Conservation (phyloP, 2,888 invertebrate genomes). For the Hedya salicella region DNA sequence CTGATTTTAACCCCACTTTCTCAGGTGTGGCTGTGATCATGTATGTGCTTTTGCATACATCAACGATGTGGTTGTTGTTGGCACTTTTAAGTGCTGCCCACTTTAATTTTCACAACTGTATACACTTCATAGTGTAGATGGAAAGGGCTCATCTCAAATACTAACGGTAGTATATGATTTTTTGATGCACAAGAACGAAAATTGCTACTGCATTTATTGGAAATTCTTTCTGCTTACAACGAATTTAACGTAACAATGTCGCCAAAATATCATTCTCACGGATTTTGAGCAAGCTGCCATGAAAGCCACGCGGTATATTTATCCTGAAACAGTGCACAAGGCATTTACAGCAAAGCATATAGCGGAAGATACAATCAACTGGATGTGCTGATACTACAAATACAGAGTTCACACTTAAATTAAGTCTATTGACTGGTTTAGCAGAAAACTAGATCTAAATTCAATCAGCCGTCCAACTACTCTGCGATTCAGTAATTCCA, state of each 20-base stretch:
- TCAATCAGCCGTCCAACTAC: neutral
- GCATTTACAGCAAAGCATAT: slow-evolving; percentile 4
- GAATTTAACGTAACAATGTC: neutral
- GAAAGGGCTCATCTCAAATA: neutral
- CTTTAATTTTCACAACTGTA: neutral
- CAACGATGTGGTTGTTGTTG: neutral
- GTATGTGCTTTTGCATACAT: neutral
- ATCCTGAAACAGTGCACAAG: neutral
- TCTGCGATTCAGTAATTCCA: slow-evolving; percentile 1
- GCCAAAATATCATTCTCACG: slow-evolving; percentile 2
- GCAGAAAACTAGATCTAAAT: slow-evolving; percentile 2
- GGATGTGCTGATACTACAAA: neutral
- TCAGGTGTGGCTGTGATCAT: too few species aligned
- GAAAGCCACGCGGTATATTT: neutral
- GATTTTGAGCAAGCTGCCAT: slow-evolving; percentile 2
- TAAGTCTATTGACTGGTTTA: neutral
- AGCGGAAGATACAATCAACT: neutral
- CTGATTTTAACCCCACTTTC: too few species aligned
- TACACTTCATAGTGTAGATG: neutral
- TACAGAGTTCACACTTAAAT: neutral
- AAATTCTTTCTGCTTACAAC: neutral
- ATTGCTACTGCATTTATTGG: slow-evolving; percentile 6
- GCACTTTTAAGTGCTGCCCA: neutral
- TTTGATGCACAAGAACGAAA: slow-evolving; percentile 8
- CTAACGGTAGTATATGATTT: neutral